phyloP scores from a whole-genome alignment of 2,888 invertebrate genomes.

The Acanthoscelides obtectus region DNA sequence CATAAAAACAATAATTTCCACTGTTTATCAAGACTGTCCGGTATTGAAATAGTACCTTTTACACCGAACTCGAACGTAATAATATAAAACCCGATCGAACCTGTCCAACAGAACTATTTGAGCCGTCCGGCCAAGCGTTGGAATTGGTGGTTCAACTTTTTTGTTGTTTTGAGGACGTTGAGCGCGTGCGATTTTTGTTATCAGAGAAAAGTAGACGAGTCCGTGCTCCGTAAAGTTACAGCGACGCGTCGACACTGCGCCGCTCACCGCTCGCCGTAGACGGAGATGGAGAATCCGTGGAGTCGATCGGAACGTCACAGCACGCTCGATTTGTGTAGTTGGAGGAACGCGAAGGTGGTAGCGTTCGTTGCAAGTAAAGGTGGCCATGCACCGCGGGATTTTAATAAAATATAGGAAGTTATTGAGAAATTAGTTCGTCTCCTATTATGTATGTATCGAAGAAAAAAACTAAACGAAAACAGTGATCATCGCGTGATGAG shows the following conservation, averaged over 20 bases:
- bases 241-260: not conserved
- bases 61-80: not conserved
- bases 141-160: not conserved
- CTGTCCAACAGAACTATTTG: not conserved
- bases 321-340: not conserved
- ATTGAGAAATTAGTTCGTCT: too few relatives aligned
- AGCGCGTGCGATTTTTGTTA: not conserved
- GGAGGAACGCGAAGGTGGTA: not conserved
- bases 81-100: not conserved
- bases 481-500: too few relatives aligned
- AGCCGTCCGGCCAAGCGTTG: not conserved
- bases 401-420: too few relatives aligned
- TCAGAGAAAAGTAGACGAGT: not conserved
- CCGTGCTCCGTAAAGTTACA: not conserved
- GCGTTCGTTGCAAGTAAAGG: not conserved
- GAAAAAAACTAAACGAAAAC: too few relatives aligned
- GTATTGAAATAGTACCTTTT: not conserved
- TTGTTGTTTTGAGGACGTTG: not conserved
- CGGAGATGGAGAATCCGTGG: not conserved
- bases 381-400: not conserved
- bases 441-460: too few relatives aligned
- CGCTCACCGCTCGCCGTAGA: not conserved
- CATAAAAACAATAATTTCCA: too few relatives aligned
- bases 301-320: not conserved
- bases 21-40: not conserved